A percentile compares a stretch with the other conserved stretches of the same genome.
Conservation (phyloP, 2,888 invertebrate genomes). For the Drosophila koepferae region DNA sequence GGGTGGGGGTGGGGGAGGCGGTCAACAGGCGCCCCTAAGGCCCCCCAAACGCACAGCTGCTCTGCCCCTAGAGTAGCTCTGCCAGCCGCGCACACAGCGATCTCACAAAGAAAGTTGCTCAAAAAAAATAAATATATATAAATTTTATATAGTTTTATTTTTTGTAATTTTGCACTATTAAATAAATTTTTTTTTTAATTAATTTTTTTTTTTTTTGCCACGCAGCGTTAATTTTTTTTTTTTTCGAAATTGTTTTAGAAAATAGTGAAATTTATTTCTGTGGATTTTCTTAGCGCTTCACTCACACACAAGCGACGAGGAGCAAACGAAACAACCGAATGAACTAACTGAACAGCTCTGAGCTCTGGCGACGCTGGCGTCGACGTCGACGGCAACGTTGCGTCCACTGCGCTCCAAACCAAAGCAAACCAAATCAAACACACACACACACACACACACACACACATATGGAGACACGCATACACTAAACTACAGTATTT, state of each 20-base stretch:
- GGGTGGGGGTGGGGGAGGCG: background rate
- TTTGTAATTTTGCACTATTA: background rate
- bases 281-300: slow-evolving; percentile 58
- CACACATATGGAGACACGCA: slow-evolving; percentile 18
- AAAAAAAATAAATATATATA: background rate
- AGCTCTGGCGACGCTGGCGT: slow-evolving; percentile 49
- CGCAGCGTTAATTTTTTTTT: slow-evolving; percentile 33
- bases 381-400: slow-evolving; percentile 22
- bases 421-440: slow-evolving; percentile 73
- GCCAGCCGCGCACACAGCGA: slow-evolving; percentile 28
- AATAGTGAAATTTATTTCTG: slow-evolving; percentile 35
- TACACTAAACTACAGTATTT: slow-evolving; percentile 17
- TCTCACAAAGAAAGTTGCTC: slow-evolving; percentile 53
- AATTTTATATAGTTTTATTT: background rate
- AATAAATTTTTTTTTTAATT: background rate
- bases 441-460: slow-evolving; percentile 38
- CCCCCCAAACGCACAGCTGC: slow-evolving; percentile 3
- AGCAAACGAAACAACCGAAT: slow-evolving; percentile 82
- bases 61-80: background rate
- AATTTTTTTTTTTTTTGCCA: slow-evolving; percentile 30
- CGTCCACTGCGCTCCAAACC: slow-evolving; percentile 73
- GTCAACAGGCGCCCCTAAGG: background rate
- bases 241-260: slow-evolving; percentile 29
- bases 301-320: slow-evolving; percentile 82
- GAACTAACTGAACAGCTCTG: slow-evolving; percentile 69